These are phyloP conservation scores for Lophura nycthemera DNA, from an alignment of 2,113 vertebrate species.

Conservation along the genomic window DNA sequence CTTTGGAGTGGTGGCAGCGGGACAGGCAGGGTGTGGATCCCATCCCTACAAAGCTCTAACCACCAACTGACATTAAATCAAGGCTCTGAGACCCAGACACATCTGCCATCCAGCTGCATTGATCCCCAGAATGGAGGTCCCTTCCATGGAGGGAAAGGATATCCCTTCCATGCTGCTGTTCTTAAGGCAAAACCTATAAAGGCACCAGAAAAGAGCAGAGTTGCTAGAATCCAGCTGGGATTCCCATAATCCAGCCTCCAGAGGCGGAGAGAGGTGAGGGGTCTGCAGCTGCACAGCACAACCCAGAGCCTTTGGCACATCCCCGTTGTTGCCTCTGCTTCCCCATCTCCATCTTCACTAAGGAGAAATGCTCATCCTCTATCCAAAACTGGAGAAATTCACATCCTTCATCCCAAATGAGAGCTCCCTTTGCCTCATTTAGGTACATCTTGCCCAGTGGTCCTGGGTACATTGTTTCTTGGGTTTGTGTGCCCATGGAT, in stretches of 20 bases:
- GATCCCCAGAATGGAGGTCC: neutral
- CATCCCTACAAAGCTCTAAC: neutral
- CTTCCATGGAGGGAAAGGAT: neutral
- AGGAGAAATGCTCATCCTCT: neutral
- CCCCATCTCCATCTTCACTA: neutral
- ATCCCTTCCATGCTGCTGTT: neutral
- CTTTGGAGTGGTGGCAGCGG: fast-evolving
- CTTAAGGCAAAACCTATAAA: neutral
- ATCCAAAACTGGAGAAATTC: neutral
- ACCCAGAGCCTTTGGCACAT: fast-evolving
- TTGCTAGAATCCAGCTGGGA: neutral
- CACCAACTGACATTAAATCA: neutral
- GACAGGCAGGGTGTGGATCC: neutral
- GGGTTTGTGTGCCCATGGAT: neutral
- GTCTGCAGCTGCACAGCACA: neutral
- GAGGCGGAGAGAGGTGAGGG: neutral
- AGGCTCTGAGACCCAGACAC: no score
- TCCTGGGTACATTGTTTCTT: fast-evolving
- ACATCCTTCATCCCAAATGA: neutral
- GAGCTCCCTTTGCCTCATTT: neutral
- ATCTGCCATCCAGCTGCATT: neutral
- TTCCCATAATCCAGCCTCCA: neutral
- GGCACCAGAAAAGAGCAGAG: no score
- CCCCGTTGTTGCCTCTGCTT: neutral
- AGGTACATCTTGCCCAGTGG: neutral